Evolutionary conservation across 2,113 vertebrate genomes (phyloP).

Genomic region (Chauna torquata): DNA sequence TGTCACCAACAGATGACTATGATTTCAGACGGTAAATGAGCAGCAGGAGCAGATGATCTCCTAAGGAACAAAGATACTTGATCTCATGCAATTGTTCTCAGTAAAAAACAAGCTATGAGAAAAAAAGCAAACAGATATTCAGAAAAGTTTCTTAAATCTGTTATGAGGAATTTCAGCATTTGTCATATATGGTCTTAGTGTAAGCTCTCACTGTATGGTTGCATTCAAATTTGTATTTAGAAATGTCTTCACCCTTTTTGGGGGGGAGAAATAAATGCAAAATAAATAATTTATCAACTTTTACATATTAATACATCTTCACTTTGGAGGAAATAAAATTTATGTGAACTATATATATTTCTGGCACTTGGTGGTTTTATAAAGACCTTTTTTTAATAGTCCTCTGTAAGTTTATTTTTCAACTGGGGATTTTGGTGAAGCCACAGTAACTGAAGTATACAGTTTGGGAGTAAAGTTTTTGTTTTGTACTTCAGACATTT

Average conservation of each 20-base stretch:
- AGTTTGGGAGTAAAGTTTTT: neutral
- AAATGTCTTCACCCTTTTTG: neutral
- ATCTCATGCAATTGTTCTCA: slow-evolving; percentile 29
- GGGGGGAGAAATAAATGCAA: neutral
- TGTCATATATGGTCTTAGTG: neutral
- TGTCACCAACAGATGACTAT: slow-evolving; percentile 69
- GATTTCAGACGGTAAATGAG: slow-evolving; percentile 73
- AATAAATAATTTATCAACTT: neutral
- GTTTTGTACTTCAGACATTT: neutral
- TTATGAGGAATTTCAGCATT: neutral
- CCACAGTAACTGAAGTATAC: neutral
- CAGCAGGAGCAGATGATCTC: slow-evolving; percentile 70
- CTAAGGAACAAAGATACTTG: slow-evolving; percentile 61
- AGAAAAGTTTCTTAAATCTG: neutral
- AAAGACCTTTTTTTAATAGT: neutral
- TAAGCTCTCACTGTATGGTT: neutral
- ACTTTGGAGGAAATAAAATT: neutral
- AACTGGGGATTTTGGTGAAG: neutral
- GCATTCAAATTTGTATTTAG: neutral
- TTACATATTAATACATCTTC: neutral
- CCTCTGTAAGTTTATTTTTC: neutral
- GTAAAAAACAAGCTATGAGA: neutral
- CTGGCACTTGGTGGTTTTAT: neutral
- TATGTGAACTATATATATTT: neutral
- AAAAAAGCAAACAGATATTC: neutral